Conservation (phyloP, 2,888 invertebrate genomes). For the Noctua janthe region DNA sequence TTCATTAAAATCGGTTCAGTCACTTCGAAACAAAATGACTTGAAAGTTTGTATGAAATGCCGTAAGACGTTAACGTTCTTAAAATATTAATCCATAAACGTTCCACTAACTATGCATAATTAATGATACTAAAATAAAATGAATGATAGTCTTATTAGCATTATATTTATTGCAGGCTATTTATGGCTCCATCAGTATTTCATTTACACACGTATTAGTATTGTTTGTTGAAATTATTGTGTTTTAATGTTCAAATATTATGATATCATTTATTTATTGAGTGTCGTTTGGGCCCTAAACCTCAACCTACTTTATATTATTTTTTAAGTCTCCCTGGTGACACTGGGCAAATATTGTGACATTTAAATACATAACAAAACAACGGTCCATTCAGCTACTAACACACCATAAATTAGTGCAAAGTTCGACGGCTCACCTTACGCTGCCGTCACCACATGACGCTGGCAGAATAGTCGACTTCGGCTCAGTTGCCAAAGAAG, state of each 20-base stretch:
- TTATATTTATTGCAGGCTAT: constrained; percentile 11
- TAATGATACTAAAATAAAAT: constrained; percentile 11
- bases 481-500: background rate
- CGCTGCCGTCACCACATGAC: background rate
- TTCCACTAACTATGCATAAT: background rate
- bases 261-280: background rate
- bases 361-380: background rate
- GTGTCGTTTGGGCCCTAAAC: background rate
- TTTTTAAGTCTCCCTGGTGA: constrained; percentile 1
- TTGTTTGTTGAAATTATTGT: constrained; percentile 32
- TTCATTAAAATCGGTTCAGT: too few species aligned
- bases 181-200: constrained; percentile 22
- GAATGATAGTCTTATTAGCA: constrained; percentile 18
- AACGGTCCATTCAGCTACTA: background rate
- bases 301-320: background rate
- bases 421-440: background rate
- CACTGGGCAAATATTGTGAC: background rate
- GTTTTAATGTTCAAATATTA: constrained; percentile 42
- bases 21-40: too few species aligned
- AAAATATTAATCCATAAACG: background rate
- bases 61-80: too few species aligned
- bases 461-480: background rate
- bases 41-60: too few species aligned
- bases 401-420: background rate
- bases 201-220: constrained; percentile 38